phyloP scores from a whole-genome alignment of 2,888 invertebrate genomes.

The Sarcophaga subvicina region DNA sequence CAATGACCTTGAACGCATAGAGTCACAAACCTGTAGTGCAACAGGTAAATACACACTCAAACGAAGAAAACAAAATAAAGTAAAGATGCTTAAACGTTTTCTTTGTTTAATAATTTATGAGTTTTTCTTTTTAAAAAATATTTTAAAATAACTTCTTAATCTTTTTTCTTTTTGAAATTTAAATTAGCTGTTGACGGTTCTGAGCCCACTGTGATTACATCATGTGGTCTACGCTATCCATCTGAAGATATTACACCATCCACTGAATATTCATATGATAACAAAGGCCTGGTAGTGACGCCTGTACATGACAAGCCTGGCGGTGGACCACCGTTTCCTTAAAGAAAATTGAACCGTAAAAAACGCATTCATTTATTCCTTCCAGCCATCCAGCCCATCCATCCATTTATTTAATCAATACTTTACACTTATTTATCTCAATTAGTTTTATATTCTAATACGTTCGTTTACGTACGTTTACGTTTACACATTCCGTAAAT shows the following conservation, averaged over 20 bases:
- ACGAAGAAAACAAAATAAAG: background rate
- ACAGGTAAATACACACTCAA: slow-evolving; percentile 74
- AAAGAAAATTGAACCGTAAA: slow-evolving; percentile 47
- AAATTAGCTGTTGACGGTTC: slow-evolving; percentile 83
- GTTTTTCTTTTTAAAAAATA: slow-evolving; percentile 22
- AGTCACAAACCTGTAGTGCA: slow-evolving; percentile 79
- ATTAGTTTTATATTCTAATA: background rate
- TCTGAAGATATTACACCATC: slow-evolving; percentile 90
- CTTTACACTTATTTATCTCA: slow-evolving; percentile 49
- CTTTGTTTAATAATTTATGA: slow-evolving; percentile 47
- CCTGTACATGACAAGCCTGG: slow-evolving; percentile 80
- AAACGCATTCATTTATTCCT: no score
- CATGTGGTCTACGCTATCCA: slow-evolving; percentile 87
- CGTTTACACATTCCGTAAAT: slow-evolving; percentile 44
- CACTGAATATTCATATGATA: slow-evolving; percentile 90
- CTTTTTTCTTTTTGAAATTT: slow-evolving; percentile 34
- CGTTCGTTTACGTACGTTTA: no score
- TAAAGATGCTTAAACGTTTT: background rate
- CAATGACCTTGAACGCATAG: slow-evolving; percentile 77
- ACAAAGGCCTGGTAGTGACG: slow-evolving; percentile 88
- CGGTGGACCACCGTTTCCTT: slow-evolving; percentile 69
- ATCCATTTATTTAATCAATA: slow-evolving; percentile 15
- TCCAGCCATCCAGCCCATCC: background rate
- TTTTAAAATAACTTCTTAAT: background rate
- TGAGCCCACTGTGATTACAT: slow-evolving; percentile 87